Conservation (phyloP, 2,113 vertebrate genomes). For the Callithrix jacchus region DNA sequence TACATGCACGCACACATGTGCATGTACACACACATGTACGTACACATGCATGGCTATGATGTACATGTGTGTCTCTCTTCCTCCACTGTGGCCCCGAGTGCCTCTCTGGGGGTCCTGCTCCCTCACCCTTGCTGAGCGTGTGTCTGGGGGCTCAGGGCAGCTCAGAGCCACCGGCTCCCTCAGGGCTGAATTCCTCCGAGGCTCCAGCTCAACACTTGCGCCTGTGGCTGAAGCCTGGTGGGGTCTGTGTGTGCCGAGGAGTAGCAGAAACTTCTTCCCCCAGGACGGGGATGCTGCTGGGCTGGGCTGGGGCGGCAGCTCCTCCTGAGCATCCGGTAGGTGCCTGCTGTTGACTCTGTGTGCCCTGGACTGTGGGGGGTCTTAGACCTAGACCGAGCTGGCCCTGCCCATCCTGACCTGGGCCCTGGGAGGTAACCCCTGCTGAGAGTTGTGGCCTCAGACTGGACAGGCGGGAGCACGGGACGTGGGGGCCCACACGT, state of each 20-base stretch:
- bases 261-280: no score
- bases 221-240: background rate
- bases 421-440: background rate
- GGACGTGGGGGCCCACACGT: no score
- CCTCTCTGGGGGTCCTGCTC: background rate
- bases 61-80: background rate
- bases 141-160: fast-evolving
- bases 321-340: no score
- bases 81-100: fast-evolving
- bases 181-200: background rate
- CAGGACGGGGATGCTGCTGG: no score
- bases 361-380: no score
- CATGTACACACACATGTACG: fast-evolving
- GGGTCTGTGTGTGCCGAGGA: background rate
- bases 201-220: background rate
- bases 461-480: no score
- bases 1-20: background rate
- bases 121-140: no score
- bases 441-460: no score
- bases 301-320: no score
- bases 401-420: background rate
- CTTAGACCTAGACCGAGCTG: fast-evolving
- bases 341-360: no score
- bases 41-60: no score
- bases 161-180: background rate